Evolutionary conservation across 2,888 invertebrate species (phyloP), one percentile per base, ranked within the genome.

Genomic region (Aleiodes testaceus): DNA sequence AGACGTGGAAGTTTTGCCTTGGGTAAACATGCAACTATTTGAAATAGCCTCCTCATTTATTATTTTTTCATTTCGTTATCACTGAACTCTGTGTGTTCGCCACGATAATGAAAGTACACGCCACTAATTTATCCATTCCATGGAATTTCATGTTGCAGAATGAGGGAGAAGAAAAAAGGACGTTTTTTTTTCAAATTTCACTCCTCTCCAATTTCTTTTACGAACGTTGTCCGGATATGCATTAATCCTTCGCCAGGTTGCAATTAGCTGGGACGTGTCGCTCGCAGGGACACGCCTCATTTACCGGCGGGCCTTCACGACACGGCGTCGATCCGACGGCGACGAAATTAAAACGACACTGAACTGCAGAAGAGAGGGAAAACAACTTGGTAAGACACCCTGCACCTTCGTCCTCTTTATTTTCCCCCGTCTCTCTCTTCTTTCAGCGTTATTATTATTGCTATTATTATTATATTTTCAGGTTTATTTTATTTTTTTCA

Each of bases 181-280:
- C 20, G 44, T 61, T 36, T 30, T 55, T 55, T 16, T 30, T n/a
- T 42, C 36, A 20, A 36, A 44, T 61, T 42, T 61, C 36, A 42
- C 20, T 61, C n/a, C 16, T n/a, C 16, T 20, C 20, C 36, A 36
- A 30, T 55, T 63, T 52, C 16, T 65, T 70, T 65, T 66, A 49
- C 20, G n/a, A 16, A 50, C 47, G 50, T 14, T 55, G 20, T 61
- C 61, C 53, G 69, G 59, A 69, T 71, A 73, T 69, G 70, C 73
- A 77, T 77, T 74, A 77, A 77, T 74, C 77, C 74, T 66, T 75
- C 65, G 72, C 69, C 72, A 73, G 75, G 72, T 75, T 72, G 77
- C 77, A 75, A 77, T 77, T 77, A 77, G 74, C 75, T 70, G 55
- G 53, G 72, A 77, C 75, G 72, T 74, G 75, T 76, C 72, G 74